Conservation (phyloP, 2,113 vertebrate species). For the Chloropsis hardwickii region DNA sequence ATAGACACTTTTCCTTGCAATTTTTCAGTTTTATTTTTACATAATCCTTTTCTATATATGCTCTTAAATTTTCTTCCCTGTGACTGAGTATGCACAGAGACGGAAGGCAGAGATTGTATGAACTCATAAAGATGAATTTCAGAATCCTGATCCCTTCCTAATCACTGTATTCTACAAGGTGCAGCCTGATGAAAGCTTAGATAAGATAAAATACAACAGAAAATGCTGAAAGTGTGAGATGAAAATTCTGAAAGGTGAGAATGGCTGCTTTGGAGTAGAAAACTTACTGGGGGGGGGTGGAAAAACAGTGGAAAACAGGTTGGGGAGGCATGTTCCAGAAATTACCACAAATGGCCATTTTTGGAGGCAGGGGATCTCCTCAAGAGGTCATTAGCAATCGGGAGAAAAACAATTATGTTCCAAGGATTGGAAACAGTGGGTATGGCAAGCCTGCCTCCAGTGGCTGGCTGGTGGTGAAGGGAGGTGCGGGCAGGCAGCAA, state of each 20-base stretch:
- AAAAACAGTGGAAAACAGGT: accelerated
- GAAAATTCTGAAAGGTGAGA: background rate
- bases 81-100: background rate
- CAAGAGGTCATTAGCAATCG: background rate
- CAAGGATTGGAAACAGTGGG: background rate
- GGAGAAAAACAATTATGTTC: background rate
- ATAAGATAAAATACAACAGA: background rate
- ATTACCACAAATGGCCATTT: background rate
- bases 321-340: accelerated
- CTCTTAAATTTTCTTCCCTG: background rate
- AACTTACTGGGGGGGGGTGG: no score
- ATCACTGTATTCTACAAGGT: background rate
- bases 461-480: accelerated
- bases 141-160: background rate
- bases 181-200: background rate
- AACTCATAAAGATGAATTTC: background rate
- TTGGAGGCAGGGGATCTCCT: background rate
- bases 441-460: background rate
- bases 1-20: background rate
- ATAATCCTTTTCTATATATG: background rate
- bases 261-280: background rate
- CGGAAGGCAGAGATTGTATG: background rate
- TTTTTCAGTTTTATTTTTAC: background rate
- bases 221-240: background rate
- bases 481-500: accelerated